Evolutionary conservation across 2,113 vertebrate genomes (phyloP).

Genomic region (Ageneiosus marmoratus): DNA sequence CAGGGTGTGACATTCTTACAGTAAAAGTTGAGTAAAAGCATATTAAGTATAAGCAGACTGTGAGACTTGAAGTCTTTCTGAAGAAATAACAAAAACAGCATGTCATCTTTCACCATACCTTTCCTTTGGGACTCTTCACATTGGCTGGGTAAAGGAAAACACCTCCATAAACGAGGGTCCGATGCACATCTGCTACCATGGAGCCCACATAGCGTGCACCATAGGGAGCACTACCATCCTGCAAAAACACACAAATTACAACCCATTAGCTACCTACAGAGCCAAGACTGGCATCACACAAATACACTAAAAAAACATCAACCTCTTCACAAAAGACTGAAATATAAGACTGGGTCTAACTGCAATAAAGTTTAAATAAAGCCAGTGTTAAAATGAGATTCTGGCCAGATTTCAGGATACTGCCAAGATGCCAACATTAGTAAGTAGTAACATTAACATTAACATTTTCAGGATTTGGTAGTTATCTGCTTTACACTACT

Average conservation of each 20-base stretch:
- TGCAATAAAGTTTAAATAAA: background rate
- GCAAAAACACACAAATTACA: background rate
- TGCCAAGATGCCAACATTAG: background rate
- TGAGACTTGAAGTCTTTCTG: background rate
- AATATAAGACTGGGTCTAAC: background rate
- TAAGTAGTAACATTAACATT: background rate
- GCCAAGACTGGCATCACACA: background rate
- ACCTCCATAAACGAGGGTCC: conserved; percentile 93
- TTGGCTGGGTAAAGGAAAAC: conserved; percentile 95
- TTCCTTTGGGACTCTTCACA: conserved; percentile 87
- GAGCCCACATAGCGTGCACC: conserved; percentile 89
- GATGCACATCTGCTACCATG: conserved; percentile 97
- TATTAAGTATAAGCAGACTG: background rate
- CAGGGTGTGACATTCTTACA: background rate
- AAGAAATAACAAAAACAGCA: background rate
- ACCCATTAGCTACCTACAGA: background rate
- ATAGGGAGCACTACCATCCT: conserved; percentile 90
- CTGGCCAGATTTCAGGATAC: background rate
- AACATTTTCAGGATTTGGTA: background rate
- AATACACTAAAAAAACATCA: background rate
- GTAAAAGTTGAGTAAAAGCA: background rate
- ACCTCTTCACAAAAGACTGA: background rate
- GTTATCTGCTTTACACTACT: background rate
- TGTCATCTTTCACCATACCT: conserved; percentile 72
- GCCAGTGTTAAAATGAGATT: background rate